These are phyloP conservation scores for Crepidodera aurea DNA, from an alignment of 2,888 invertebrate genomes.

Conservation along the genomic window DNA sequence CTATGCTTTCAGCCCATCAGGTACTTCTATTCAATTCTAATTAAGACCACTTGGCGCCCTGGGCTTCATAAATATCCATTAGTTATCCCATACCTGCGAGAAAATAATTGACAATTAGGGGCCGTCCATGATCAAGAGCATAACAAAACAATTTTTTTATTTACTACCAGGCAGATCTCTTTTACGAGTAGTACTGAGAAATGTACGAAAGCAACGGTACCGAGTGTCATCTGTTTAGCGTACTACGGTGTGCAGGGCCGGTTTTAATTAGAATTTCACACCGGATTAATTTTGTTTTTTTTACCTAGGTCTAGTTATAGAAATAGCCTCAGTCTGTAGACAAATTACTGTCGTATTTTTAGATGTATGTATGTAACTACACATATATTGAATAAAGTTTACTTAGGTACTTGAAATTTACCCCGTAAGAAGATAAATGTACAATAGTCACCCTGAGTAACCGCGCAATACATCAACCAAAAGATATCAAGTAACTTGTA, in stretches of 20 bases:
- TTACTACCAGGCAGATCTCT: not conserved
- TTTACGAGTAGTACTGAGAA: slow-evolving; percentile 14
- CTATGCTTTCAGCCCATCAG: not conserved
- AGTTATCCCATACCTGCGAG: not conserved
- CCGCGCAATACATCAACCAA: no score
- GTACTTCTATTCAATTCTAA: not conserved
- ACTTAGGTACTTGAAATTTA: no score
- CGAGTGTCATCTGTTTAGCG: slow-evolving; percentile 32
- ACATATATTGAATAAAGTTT: no score
- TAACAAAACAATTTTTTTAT: slow-evolving; percentile 5
- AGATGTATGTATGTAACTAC: no score
- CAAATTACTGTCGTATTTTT: no score
- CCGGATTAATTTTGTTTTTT: no score
- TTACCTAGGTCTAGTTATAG: no score
- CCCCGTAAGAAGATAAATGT: no score
- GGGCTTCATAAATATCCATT: not conserved
- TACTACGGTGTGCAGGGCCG: slow-evolving; percentile 9
- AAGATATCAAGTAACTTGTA: no score
- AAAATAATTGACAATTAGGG: slow-evolving; percentile 1
- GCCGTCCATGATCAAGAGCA: not conserved
- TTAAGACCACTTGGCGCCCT: not conserved
- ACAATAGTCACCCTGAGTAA: no score
- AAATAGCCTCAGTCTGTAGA: no score
- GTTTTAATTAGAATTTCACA: not conserved
- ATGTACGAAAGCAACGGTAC: slow-evolving; percentile 32